Conservation (phyloP, 2,113 vertebrate species). For the Ondatra zibethicus region DNA sequence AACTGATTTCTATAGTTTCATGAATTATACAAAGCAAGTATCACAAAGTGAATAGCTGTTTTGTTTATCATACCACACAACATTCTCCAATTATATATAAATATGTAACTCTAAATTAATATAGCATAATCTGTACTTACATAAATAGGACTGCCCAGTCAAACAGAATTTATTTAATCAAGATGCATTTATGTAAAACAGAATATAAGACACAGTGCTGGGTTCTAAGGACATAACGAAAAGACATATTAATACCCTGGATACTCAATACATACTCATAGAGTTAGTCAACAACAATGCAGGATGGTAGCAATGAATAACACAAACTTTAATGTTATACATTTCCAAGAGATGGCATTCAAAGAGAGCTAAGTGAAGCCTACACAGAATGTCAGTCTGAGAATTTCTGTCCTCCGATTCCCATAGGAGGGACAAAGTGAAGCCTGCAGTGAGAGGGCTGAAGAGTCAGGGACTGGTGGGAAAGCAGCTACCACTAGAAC, state of each 20-base stretch:
- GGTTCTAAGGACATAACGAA: conserved; percentile 4
- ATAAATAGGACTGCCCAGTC: conserved; percentile 23
- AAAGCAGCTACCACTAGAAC: conserved; percentile 1
- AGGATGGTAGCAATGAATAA: neutral
- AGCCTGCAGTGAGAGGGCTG: neutral
- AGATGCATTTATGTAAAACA: conserved; percentile 20
- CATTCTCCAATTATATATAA: conserved; percentile 13
- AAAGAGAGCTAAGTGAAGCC: conserved; percentile 9
- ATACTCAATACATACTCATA: neutral
- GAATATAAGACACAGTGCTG: conserved; percentile 33
- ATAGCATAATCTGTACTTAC: neutral
- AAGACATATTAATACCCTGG: neutral
- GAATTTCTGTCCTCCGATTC: neutral
- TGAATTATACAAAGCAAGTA: conserved; percentile 44
- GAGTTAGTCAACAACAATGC: neutral
- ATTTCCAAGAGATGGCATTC: neutral
- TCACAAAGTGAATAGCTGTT: neutral
- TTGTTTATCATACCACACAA: neutral
- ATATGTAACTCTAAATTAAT: conserved; percentile 5
- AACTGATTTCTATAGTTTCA: conserved; percentile 34
- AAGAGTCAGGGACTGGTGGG: neutral
- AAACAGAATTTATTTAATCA: conserved; percentile 49
- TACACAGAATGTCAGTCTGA: conserved; percentile 6
- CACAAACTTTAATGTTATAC: neutral
- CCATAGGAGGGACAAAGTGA: conserved; percentile 40